These are phyloP conservation scores for Ceramica pisi DNA, from an alignment of 2,888 invertebrate genomes.

Conservation along the genomic window DNA sequence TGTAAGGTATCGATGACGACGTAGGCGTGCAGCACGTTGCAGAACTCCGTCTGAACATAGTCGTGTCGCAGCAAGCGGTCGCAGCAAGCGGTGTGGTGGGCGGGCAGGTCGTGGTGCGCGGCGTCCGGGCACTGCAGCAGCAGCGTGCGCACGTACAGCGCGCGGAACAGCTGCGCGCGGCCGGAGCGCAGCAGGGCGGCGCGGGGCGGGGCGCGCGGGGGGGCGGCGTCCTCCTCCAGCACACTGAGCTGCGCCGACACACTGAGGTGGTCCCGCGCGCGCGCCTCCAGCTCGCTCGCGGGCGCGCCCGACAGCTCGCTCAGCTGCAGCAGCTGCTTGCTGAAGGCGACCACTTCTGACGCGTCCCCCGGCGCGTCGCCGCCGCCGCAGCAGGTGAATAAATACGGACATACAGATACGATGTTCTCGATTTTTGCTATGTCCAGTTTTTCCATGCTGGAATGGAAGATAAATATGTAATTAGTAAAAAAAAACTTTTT, in stretches of 20 bases:
- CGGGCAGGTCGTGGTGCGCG: conserved; percentile 54
- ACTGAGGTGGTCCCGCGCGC: conserved; percentile 72
- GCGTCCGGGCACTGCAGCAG: no score
- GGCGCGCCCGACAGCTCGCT: no score
- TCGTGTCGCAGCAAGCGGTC: conserved; percentile 63
- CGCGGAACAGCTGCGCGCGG: conserved; percentile 70
- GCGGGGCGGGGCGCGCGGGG: conserved; percentile 69
- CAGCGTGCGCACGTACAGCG: conserved; percentile 69
- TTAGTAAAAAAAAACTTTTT: no score
- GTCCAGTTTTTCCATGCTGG: conserved; percentile 70
- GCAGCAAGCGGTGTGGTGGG: conserved; percentile 62
- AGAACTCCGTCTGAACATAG: conserved; percentile 65
- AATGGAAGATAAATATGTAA: conserved; percentile 5
- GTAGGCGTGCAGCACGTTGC: conserved; percentile 70
- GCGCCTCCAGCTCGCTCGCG: no score
- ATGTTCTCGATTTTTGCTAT: conserved; percentile 71
- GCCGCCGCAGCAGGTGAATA: conserved; percentile 59
- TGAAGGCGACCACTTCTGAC: conserved; percentile 58
- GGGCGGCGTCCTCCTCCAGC: no score
- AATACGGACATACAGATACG: conserved; percentile 71
- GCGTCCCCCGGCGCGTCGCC: conserved; percentile 45
- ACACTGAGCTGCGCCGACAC: conserved; percentile 71
- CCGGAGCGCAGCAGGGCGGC: conserved; percentile 57
- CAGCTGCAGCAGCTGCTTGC: conserved; percentile 51
- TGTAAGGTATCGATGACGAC: conserved; percentile 72